Conservation (phyloP, 2,888 invertebrate genomes). For the Cephalotes varians region DNA sequence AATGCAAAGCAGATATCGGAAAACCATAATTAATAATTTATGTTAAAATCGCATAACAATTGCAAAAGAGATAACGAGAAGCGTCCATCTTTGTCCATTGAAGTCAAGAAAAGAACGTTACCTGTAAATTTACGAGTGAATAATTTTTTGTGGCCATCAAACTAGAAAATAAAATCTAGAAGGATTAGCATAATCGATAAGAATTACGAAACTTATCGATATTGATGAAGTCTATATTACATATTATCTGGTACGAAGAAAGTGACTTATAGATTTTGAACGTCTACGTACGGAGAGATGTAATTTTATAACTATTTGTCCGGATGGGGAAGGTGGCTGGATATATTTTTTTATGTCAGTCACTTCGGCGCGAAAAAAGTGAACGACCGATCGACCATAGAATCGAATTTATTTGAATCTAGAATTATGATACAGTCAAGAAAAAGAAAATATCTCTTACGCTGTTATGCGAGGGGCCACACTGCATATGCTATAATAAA, state of each 20-base stretch:
- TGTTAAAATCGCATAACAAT: slow-evolving; percentile 1
- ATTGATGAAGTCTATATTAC: not conserved
- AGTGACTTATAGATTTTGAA: slow-evolving; percentile 44
- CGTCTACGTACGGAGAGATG: slow-evolving; percentile 18
- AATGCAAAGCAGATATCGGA: slow-evolving; percentile 11
- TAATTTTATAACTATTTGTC: slow-evolving; percentile 45
- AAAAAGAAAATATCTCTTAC: slow-evolving; percentile 47
- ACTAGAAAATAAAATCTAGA: slow-evolving; percentile 7
- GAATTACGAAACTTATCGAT: not conserved
- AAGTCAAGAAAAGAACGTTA: not conserved
- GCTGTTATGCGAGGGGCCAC: slow-evolving; percentile 47
- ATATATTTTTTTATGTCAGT: slow-evolving; percentile 54
- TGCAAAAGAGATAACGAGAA: not conserved
- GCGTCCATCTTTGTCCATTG: not conserved
- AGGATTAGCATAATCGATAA: slow-evolving; percentile 11
- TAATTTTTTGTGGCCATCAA: slow-evolving; percentile 18
- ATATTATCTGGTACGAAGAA: not conserved
- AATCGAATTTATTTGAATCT: slow-evolving; percentile 41
- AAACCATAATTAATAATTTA: not conserved
- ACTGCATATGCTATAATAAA: slow-evolving; percentile 45
- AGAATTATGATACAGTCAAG: slow-evolving; percentile 23
- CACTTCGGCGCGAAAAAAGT: slow-evolving; percentile 23
- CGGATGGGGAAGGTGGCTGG: slow-evolving; percentile 35
- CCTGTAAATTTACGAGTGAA: not conserved
- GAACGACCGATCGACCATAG: slow-evolving; percentile 35